Percentiles rank a stretch among this genome's conserved stretches.
Conservation (phyloP, 2,888 invertebrate species). For the Polyommatus icarus region DNA sequence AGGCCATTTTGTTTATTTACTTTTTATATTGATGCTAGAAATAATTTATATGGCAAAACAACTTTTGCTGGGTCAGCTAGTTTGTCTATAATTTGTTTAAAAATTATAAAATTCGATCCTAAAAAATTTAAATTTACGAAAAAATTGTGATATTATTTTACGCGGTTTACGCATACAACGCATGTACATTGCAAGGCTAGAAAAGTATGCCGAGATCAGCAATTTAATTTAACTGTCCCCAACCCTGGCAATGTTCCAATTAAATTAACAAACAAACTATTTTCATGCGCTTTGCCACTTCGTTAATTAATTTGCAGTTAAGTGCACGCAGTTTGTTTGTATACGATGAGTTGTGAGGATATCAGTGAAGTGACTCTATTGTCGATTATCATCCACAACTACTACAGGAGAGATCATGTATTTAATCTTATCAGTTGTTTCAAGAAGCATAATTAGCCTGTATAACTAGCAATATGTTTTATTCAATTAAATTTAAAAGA, state of each 20-base stretch:
- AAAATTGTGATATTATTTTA: too few relatives aligned
- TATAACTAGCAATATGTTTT: too few relatives aligned
- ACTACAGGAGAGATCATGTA: conserved; percentile 25
- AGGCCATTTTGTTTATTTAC: too few relatives aligned
- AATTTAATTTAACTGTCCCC: not conserved
- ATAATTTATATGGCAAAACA: too few relatives aligned
- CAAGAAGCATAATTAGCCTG: too few relatives aligned
- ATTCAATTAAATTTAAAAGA: not conserved
- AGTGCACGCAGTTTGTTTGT: not conserved
- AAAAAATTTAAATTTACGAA: too few relatives aligned
- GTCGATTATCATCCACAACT: conserved; percentile 21
- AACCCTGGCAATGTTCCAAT: conserved; percentile 6
- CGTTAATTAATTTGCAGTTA: not conserved
- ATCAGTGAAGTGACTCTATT: conserved; percentile 20
- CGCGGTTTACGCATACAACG: not conserved
- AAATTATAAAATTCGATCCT: too few relatives aligned
- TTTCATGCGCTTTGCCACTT: conserved; percentile 1
- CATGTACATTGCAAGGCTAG: not conserved
- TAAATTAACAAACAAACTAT: not conserved
- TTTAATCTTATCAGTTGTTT: not conserved
- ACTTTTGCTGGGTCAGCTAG: too few relatives aligned
- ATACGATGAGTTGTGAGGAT: conserved; percentile 23
- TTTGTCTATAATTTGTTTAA: too few relatives aligned
- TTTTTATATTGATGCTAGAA: too few relatives aligned
- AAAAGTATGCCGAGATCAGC: conserved; percentile 5